Conservation (phyloP, 2,113 vertebrate species). For the Calypte anna region DNA sequence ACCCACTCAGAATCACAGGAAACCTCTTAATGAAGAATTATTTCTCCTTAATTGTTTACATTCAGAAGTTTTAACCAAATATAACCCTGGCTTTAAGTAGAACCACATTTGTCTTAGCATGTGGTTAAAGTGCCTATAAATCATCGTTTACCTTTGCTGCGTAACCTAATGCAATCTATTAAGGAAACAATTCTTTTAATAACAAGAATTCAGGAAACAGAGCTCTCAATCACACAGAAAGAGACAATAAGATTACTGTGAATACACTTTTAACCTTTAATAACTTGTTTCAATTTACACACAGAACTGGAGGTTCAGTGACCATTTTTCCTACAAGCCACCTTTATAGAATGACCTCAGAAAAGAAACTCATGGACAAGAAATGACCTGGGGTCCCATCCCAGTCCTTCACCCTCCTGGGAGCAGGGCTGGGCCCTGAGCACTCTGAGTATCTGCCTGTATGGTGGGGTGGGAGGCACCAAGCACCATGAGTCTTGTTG, state of each 20-base stretch:
- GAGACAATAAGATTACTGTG: conserved; percentile 48
- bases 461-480: fast-evolving
- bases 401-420: fast-evolving
- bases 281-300: conserved; percentile 1
- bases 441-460: neutral
- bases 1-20: neutral
- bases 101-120: neutral
- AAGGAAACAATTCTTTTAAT: conserved; percentile 68
- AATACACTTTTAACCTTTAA: conserved; percentile 56
- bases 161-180: conserved; percentile 55
- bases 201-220: conserved; percentile 60
- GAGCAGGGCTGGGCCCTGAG: neutral
- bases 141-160: conserved; percentile 39
- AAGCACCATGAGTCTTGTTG: fast-evolving
- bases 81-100: neutral
- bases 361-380: neutral
- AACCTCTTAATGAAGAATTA: conserved; percentile 12
- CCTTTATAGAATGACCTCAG: neutral
- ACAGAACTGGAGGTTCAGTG: neutral
- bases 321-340: neutral
- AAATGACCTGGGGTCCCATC: neutral
- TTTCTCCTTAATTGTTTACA: conserved; percentile 28
- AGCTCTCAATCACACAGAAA: conserved; percentile 39
- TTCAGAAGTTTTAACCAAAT: conserved; percentile 16
- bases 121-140: conserved; percentile 30